Conservation (phyloP, 1,140 invertebrate species). For the Vanessa tameamea region DNA sequence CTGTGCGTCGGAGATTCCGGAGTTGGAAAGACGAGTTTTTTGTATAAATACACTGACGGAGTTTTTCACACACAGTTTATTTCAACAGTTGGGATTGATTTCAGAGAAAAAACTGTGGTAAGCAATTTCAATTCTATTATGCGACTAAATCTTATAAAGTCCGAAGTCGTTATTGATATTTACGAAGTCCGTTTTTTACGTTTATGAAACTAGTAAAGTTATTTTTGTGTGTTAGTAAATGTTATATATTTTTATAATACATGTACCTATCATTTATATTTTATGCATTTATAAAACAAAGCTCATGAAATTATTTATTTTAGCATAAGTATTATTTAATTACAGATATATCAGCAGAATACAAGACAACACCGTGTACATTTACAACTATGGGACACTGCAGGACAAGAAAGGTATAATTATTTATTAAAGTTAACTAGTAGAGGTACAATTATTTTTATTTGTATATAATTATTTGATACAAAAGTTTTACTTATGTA, state of each 20-base stretch:
- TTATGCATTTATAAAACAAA: too few species aligned
- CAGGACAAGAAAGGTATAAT: conserved; percentile 92
- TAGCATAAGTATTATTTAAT: conserved; percentile 39
- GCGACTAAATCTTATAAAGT: too few species aligned
- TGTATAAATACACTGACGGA: conserved; percentile 97
- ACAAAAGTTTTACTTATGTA: too few species aligned
- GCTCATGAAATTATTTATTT: neutral
- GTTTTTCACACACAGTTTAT: conserved; percentile 95
- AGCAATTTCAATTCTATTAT: conserved; percentile 51
- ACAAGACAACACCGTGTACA: conserved; percentile 93
- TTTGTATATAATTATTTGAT: too few species aligned
- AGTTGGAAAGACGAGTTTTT: conserved; percentile 95
- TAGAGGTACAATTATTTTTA: too few species aligned
- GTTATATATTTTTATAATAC: too few species aligned
- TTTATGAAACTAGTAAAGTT: too few species aligned
- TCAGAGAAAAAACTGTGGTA: conserved; percentile 97
- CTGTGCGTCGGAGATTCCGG: conserved; percentile 96
- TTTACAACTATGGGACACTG: conserved; percentile 97
- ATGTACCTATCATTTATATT: too few species aligned
- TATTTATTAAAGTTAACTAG: too few species aligned
- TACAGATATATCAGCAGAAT: conserved; percentile 88
- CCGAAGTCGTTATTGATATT: too few species aligned
- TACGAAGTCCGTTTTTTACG: too few species aligned
- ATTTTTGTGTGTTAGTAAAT: too few species aligned
- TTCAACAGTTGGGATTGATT: conserved; percentile 98